These are phyloP conservation scores for Lepidochrysops patricia DNA, from an alignment of 2,888 invertebrate species.

Conservation along the genomic window DNA sequence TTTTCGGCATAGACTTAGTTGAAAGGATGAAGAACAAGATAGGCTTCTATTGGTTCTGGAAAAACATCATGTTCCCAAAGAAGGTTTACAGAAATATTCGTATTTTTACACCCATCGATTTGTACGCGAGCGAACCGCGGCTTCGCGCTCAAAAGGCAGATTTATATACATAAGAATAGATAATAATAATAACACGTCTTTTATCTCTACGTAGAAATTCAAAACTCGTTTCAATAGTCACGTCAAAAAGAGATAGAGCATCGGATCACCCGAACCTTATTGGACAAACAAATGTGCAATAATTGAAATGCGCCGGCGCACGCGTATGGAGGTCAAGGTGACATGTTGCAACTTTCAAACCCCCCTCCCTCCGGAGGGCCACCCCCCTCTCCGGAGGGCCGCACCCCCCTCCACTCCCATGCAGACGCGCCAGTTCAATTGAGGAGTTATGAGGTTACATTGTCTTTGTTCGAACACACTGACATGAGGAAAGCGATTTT, in stretches of 20 bases:
- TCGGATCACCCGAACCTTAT: background rate
- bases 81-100: no score
- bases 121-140: no score
- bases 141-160: no score
- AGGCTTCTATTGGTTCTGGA: no score
- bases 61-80: no score
- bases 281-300: constrained; percentile 26
- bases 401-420: constrained; percentile 18
- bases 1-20: no score
- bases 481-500: background rate
- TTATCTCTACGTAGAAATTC: no score
- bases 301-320: constrained; percentile 34
- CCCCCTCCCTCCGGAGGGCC: constrained; percentile 31
- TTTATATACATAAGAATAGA: no score
- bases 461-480: background rate
- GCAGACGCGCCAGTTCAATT: constrained; percentile 11
- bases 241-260: background rate
- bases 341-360: constrained; percentile 57
- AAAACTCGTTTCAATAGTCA: no score
- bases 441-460: background rate
- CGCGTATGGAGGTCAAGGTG: constrained; percentile 57
- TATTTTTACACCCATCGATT: no score
- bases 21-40: no score
- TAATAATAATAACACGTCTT: no score
- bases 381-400: constrained; percentile 8